Percentiles rank a stretch among this genome's conserved stretches.
Conservation (phyloP, 2,888 invertebrate species). For the Drosophila atroscutellata region DNA sequence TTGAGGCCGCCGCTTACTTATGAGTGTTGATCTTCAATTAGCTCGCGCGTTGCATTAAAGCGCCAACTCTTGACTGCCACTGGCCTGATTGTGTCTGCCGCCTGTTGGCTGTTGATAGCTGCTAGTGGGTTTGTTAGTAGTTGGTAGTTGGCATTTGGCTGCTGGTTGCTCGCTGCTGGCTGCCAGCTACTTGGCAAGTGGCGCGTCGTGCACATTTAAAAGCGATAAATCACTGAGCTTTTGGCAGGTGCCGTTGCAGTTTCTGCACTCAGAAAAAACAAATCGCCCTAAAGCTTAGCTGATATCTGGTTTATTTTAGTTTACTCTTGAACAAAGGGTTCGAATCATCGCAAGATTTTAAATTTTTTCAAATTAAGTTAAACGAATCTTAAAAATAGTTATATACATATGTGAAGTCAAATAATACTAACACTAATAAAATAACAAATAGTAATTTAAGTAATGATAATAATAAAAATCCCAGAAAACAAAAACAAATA, state of each 20-base stretch:
- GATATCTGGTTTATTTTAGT: not conserved
- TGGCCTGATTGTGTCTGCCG: conserved; percentile 25
- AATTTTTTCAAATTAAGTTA: too few species aligned
- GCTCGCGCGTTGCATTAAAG: conserved; percentile 44
- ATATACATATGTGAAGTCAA: not conserved
- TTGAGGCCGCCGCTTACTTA: conserved; percentile 2
- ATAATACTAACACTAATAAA: not conserved
- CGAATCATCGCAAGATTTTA: not conserved
- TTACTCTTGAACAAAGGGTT: not conserved
- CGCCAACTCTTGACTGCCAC: conserved; percentile 18
- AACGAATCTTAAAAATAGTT: not conserved
- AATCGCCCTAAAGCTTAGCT: not conserved
- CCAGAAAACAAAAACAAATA: not conserved
- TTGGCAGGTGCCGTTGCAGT: conserved; percentile 64
- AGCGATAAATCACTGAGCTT: conserved; percentile 73
- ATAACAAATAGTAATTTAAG: too few species aligned
- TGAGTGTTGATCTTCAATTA: conserved; percentile 72
- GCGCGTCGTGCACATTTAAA: conserved; percentile 71
- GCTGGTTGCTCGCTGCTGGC: conserved; percentile 2
- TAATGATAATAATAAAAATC: too few species aligned
- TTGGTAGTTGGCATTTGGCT: conserved; percentile 14
- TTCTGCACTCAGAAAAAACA: not conserved
- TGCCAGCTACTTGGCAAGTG: conserved; percentile 50
- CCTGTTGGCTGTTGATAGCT: conserved; percentile 13
- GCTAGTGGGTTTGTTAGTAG: conserved; percentile 11